A percentile compares a stretch with the other conserved stretches of the same genome.
Conservation (phyloP, 2,113 vertebrate species). For the human region DNA sequence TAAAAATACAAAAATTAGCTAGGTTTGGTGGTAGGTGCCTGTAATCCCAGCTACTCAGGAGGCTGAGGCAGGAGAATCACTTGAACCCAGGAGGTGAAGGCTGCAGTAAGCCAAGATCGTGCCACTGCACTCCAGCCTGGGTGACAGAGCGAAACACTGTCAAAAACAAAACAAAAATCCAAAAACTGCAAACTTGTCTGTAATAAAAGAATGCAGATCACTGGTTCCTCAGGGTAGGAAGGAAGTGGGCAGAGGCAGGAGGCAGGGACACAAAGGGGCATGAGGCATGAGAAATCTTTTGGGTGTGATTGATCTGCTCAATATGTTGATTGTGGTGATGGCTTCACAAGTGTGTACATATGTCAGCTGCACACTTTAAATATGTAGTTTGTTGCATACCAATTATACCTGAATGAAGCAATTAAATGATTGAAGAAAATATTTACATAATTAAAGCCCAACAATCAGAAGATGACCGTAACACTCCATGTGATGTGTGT, state of each 20-base stretch:
- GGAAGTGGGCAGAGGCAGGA: neutral
- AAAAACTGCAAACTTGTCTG: neutral
- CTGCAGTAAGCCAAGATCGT: no score
- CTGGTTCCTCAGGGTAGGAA: neutral
- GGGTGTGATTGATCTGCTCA: neutral
- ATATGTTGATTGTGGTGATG: neutral
- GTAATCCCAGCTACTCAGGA: no score
- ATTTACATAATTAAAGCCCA: neutral
- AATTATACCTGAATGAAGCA: neutral
- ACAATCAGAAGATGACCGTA: neutral
- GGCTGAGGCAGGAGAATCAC: no score
- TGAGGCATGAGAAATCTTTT: neutral
- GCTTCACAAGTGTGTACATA: neutral
- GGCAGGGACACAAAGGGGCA: neutral
- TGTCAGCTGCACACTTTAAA: neutral
- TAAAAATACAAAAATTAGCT: no score
- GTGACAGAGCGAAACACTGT: no score
- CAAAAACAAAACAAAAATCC: neutral
- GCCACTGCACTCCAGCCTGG: no score
- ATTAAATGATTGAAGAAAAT: slow-evolving; percentile 26
- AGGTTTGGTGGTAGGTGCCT: no score
- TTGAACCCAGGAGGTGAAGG: no score
- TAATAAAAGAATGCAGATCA: neutral
- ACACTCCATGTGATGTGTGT: neutral
- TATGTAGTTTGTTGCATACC: neutral